phyloP scores from a whole-genome alignment of 2,888 invertebrate genomes.

The Aspidapion aeneum region DNA sequence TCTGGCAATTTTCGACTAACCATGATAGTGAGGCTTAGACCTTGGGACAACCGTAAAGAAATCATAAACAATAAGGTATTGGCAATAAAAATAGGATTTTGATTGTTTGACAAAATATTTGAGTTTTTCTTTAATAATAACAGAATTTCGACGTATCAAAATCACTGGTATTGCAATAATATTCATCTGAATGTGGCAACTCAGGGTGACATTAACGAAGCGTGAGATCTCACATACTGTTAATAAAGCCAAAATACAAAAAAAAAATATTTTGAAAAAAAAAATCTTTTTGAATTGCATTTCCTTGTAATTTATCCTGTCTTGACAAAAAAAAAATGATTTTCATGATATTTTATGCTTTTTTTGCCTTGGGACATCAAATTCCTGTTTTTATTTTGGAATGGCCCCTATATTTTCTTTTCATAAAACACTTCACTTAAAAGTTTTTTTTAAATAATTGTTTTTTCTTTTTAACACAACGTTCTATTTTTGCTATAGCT shows the following conservation, averaged over 20 bases:
- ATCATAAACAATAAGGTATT: not conserved
- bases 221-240: not conserved
- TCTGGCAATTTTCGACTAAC: not conserved
- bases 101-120: not conserved
- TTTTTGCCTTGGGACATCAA: conserved; percentile 15
- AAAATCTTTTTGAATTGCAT: not conserved
- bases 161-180: not conserved
- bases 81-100: not conserved
- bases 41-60: not conserved
- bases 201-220: not conserved
- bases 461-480: no score
- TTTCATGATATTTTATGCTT: conserved; percentile 12
- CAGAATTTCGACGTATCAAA: not conserved
- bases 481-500: no score
- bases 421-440: no score
- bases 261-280: not conserved
- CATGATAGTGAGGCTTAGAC: not conserved
- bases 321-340: conserved; percentile 11
- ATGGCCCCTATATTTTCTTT: not conserved
- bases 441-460: no score
- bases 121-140: not conserved
- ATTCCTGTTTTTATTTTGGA: not conserved
- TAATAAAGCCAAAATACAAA: not conserved
- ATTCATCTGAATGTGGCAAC: not conserved
- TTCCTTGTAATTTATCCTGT: not conserved